These are phyloP conservation scores for Drosophila insularis DNA, from an alignment of 1,140 invertebrate genomes.

Conservation along the genomic window DNA sequence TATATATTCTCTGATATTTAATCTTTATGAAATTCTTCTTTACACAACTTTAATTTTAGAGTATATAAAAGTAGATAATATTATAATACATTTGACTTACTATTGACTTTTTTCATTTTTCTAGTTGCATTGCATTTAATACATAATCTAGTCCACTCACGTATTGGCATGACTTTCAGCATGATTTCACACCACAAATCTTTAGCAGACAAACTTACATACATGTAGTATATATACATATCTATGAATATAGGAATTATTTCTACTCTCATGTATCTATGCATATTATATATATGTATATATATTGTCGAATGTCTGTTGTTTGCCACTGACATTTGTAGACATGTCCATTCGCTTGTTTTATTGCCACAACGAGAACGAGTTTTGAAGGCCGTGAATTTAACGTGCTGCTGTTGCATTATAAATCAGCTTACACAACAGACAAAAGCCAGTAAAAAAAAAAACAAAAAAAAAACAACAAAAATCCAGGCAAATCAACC, in stretches of 20 bases:
- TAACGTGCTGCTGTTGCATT: conserved; percentile 39
- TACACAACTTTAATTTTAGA: not conserved
- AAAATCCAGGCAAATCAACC: not conserved
- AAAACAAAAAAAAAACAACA: conserved; percentile 8
- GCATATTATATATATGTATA: conserved; percentile 14
- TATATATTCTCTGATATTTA: too few relatives aligned
- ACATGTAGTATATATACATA: conserved; percentile 12
- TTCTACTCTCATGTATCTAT: conserved; percentile 6
- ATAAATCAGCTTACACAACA: conserved; percentile 64
- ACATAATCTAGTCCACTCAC: conserved; percentile 45
- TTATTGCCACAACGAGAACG: conserved; percentile 40
- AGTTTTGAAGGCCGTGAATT: conserved; percentile 46
- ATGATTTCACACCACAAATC: conserved; percentile 47
- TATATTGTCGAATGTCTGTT: not conserved
- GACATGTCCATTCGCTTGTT: conserved; percentile 43
- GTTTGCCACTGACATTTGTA: conserved; percentile 51
- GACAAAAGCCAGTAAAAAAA: conserved; percentile 16
- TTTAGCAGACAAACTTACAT: conserved; percentile 34
- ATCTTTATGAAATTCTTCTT: too few relatives aligned
- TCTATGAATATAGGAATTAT: conserved; percentile 3
- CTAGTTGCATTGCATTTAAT: conserved; percentile 20
- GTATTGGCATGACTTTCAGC: conserved; percentile 57
- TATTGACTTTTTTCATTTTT: not conserved
- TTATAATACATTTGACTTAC: not conserved
- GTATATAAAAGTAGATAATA: not conserved